Conservation (phyloP, 2,888 invertebrate species). For the Drosophila kambysellisi region DNA sequence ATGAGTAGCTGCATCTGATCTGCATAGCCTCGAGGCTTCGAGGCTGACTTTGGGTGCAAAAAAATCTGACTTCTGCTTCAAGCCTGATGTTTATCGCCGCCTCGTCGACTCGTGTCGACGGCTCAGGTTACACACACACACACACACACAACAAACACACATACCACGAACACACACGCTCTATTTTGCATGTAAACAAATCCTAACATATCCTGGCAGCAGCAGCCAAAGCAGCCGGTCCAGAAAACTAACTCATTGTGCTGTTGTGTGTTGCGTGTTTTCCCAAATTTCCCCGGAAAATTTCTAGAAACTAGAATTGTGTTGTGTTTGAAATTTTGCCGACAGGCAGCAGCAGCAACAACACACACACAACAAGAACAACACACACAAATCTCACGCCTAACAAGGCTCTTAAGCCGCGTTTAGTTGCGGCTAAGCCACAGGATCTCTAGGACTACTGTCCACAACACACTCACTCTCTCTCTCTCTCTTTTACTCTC, state of each 20-base stretch:
- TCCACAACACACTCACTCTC: conserved; percentile 5
- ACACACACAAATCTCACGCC: conserved; percentile 73
- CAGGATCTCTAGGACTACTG: conserved; percentile 28
- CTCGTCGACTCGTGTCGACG: conserved; percentile 53
- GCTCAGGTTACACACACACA: conserved; percentile 60
- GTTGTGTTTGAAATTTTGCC: conserved; percentile 70
- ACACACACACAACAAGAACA: conserved; percentile 2
- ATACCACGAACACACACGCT: conserved; percentile 18
- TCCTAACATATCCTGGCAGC: conserved; percentile 52
- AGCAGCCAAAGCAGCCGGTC: conserved; percentile 39
- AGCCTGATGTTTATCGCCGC: conserved; percentile 58
- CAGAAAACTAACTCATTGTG: conserved; percentile 39
- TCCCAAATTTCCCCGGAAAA: conserved; percentile 49
- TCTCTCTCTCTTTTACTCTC: conserved; percentile 14
- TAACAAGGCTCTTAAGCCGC: conserved; percentile 75
- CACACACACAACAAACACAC: conserved; percentile 15
- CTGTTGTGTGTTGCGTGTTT: conserved; percentile 18
- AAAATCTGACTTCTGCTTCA: conserved; percentile 53
- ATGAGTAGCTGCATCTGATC: conserved; percentile 18
- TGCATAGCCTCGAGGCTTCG: conserved; percentile 32
- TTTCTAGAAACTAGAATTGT: conserved; percentile 23
- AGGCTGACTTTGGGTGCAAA: conserved; percentile 34
- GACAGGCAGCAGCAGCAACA: conserved; percentile 47
- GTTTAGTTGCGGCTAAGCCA: conserved; percentile 73
- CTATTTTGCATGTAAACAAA: conserved; percentile 73